Base-by-base conservation (phyloP, 1,140 invertebrate species). In the Rhopalosiphum maidis region DNA sequence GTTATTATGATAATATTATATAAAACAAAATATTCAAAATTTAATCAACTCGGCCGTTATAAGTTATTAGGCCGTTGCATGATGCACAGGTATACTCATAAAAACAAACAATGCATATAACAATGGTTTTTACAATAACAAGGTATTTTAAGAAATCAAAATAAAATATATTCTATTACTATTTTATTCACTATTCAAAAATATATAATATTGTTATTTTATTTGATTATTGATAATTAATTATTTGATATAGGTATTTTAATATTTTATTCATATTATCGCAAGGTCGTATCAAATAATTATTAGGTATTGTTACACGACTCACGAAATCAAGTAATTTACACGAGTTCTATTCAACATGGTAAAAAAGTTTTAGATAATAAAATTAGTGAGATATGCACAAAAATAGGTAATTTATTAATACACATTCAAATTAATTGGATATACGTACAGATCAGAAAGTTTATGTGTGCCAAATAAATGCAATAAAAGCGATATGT, bases 11-110 rank as follows among this genome's bases (percentile, higher is more conserved):
- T 77, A 60, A n/a, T 83, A 23, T 5, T 83, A 23, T 5, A 18
- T 37, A 21, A 48, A n/a, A 46, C 25, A 30, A 51, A 87, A 87
- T 87, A 48, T 87, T 87, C 43, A 48, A 87, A 77, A 87, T 87
- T 3, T n/a, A 48, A 87, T 87, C 86, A 48, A 87, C 30, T 30
- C 37, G 18, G 30, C 22, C 0, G 30, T 48, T 35, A 87, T n/a
- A n/a, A 46, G 21, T 46, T 30, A 86, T 86, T 48, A 30, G 18
- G 11, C 23, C 9, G 23, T 43, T 30, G 3, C 30, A n/a, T 21
- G 30, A 77, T 77, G 25, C 5, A 5, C n/a, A 8, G 15, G 11
- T 30, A n/a, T 77, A n/a, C 15, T n/a, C 60, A 1, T n/a, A 18
- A 18, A 77, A 77, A 77, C 21, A 1, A 21, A 51, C 48, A 9